These are phyloP conservation scores for Diogma glabrata DNA, from an alignment of 2,888 invertebrate species.

Conservation along the genomic window DNA sequence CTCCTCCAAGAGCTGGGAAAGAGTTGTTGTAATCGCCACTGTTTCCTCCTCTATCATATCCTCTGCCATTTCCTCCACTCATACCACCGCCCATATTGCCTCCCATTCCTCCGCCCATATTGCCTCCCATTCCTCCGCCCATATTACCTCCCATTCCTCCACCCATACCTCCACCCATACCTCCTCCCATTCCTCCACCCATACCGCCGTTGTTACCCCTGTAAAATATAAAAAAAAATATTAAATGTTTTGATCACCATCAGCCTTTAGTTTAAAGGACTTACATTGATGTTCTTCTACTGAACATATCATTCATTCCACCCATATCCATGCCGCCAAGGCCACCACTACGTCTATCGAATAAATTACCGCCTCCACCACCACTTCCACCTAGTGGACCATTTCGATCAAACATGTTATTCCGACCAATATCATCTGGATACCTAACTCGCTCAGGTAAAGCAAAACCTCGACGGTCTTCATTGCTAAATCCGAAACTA, in stretches of 20 bases:
- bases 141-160: constrained; percentile 40
- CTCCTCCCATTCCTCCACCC: constrained; percentile 23
- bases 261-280: too few species aligned
- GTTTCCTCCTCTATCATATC: constrained; percentile 19
- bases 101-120: constrained; percentile 19
- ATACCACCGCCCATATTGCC: constrained; percentile 28
- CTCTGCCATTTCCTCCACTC: constrained; percentile 12
- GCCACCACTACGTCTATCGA: too few species aligned
- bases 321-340: constrained; percentile 25
- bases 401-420: too few species aligned
- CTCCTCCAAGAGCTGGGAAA: constrained; percentile 29
- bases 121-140: constrained; percentile 26
- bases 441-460: constrained; percentile 23
- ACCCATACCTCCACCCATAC: too few species aligned
- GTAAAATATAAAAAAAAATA: neutral
- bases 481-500: constrained; percentile 21
- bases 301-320: constrained; percentile 38
- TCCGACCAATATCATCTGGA: constrained; percentile 10
- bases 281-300: constrained; percentile 35
- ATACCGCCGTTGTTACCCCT: too few species aligned
- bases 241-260: neutral
- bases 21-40: constrained; percentile 23
- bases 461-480: constrained; percentile 34
- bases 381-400: constrained; percentile 14
- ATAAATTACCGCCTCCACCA: too few species aligned